Evolutionary conservation across 2,113 vertebrate genomes (phyloP), one percentile per base, ranked within the genome.

Genomic region (Sarotherodon lohbergeri): DNA sequence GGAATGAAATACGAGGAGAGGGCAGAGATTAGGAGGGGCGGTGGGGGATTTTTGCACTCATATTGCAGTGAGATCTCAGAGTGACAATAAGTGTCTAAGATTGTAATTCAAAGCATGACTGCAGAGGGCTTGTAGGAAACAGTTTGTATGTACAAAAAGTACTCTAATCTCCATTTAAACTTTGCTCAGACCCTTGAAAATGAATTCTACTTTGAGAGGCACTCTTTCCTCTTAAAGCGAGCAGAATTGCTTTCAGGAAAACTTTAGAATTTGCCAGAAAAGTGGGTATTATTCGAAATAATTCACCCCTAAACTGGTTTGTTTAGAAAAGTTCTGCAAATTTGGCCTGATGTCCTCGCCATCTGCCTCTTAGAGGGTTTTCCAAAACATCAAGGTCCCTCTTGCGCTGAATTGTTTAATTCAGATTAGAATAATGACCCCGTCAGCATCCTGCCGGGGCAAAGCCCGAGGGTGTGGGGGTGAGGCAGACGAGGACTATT

Each of bases 131-230:
- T 90, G 83, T 55, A 80, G 90, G 86, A 91, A 90, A 91, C 86
- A 79, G 86, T 90, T 90, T 91, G 82, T 82, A 86, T 91, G 90
- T 87, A 89, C 87, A 83, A 91, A 92, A 93, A 87, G 90, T 89
- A 34, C 91, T 91, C 82, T 93, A 83, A 93, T 94, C 91, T 94
- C 82, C 86, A 90, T 90, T 92, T 95, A 90, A 92, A 94, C 92
- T 85, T 82, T 2, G 7, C 82, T 88, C 76, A 86, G 50, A 82
- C 73, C 24, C 29, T 73, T 81, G 9, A 84, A 88, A 93, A 89
- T 86, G 88, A 76, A 29, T 81, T 88, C 57, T 57, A 85, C 88
- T 92, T 68, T 66, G 22, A 89, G 80, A 14, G 82, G 85, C 86
- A 86, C 83, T 88, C 61, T 81, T 82, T 79, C 73, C 54, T 61